Evolutionary conservation across 2,113 vertebrate genomes (phyloP).

Genomic region (Maylandia zebra): DNA sequence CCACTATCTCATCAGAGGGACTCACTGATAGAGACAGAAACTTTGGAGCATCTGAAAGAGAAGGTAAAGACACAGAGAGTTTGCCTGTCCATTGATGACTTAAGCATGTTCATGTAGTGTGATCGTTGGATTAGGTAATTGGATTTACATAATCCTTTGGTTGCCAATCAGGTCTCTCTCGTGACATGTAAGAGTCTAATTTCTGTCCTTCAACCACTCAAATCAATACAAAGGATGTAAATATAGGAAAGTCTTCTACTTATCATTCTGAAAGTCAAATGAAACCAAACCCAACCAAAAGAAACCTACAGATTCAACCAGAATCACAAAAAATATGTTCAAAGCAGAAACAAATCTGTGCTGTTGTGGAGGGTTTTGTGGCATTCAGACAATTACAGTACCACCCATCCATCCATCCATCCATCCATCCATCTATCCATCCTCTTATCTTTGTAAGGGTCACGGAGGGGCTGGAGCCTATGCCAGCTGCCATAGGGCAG

Average conservation of each 20-base stretch:
- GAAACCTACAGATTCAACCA: not conserved
- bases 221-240: not conserved
- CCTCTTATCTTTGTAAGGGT: not conserved
- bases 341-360: not conserved
- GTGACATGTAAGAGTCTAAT: not conserved
- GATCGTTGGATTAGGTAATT: fast-evolving
- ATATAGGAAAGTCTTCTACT: not conserved
- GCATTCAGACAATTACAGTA: not conserved
- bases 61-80: not conserved
- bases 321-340: not conserved
- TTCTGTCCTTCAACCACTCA: not conserved
- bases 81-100: not conserved
- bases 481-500: not conserved
- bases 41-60: not conserved
- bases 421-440: not conserved
- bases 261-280: not conserved
- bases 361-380: not conserved
- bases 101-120: not conserved
- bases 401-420: not conserved
- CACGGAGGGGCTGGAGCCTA: not conserved
- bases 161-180: not conserved
- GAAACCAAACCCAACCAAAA: not conserved
- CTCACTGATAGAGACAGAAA: not conserved
- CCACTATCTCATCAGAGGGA: not conserved
- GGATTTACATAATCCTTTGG: not conserved